Evolutionary conservation across 2,888 invertebrate species (phyloP), one percentile per base, ranked within the genome.

Genomic region (Lordiphosa fenestrarum): DNA sequence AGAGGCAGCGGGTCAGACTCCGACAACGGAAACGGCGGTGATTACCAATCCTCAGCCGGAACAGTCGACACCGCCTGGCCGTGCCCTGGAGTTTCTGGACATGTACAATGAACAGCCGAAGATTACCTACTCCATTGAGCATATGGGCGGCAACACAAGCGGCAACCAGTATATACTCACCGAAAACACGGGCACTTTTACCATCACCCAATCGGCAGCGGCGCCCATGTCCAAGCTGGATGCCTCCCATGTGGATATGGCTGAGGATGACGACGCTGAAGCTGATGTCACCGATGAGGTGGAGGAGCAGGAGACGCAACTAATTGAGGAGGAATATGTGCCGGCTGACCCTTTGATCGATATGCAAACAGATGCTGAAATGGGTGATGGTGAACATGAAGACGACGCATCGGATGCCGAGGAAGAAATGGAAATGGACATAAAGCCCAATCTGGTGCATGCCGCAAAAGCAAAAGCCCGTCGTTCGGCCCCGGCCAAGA

Each of bases 111-210:
- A 88, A 15, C 84, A 87, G 50, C 88, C 87, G 12, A 89, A 89
- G 61, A 87, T 89, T 0, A 87, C 88, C 2, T 89, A 89, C 51
- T 86, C 88, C 9, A 89, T 89, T 41, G 89, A 89, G 33, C 88
- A 87, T 42, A 87, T 89, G 60, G 82, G 82, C 2, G 88, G 84
- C 6, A 73, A 78, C 33, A 66, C 77, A 3, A 83, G 69, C 49
- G 87, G 87, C 10, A 88, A 85, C 63, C 89, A 89, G 46, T 89
- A 86, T 44, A 89, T 89, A 51, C 65, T 89, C 13, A 87, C 88
- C 0, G 89, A 89, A 52, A 88, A 84, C 44, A 85, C 86, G 0
- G 88, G 88, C n/a, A 84, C 88, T 19, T 86, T 80, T 19, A 88
- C 88, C 2, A 69, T 88, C 4, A 88, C 88, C 9, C 88, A 86